These are phyloP conservation scores for Malurus splendens DNA, from an alignment of 2,797 vertebrate species.

Conservation along the genomic window DNA sequence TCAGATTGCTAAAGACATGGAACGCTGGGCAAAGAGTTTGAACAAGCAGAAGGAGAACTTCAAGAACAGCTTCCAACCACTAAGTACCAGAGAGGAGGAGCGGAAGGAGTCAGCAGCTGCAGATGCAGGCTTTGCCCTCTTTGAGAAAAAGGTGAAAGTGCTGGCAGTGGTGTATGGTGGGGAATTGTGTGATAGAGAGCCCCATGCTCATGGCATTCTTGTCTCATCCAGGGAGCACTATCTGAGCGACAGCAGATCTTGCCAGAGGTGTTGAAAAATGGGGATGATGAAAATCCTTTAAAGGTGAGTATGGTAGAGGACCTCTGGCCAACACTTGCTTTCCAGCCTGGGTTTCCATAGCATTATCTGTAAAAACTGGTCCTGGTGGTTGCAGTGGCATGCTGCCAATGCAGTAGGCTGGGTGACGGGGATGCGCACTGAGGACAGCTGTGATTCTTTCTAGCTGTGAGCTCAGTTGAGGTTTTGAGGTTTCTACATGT, in stretches of 20 bases:
- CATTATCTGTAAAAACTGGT: not conserved
- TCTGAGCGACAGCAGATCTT: slow-evolving; percentile 85
- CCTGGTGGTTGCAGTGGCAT: not conserved
- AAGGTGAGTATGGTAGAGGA: slow-evolving; percentile 73
- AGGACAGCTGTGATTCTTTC: not conserved
- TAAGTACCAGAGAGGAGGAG: slow-evolving; percentile 88
- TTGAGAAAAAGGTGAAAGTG: slow-evolving; percentile 92
- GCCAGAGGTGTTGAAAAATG: slow-evolving; percentile 77
- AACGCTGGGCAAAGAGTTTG: slow-evolving; percentile 97
- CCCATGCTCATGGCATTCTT: not conserved
- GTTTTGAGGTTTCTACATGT: not conserved
- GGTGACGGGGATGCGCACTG: not conserved
- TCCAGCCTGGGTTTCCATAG: not conserved
- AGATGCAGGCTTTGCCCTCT: slow-evolving; percentile 92
- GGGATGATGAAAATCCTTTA: slow-evolving; percentile 84
- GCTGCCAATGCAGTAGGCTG: not conserved
- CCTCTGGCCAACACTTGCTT: not conserved
- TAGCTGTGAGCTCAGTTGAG: not conserved
- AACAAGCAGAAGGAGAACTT: slow-evolving; percentile 99
- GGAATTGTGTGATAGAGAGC: not conserved
- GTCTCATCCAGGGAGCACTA: slow-evolving; percentile 69
- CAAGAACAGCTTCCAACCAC: slow-evolving; percentile 91
- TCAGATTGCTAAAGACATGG: slow-evolving; percentile 99
- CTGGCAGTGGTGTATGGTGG: accelerated
- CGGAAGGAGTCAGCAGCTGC: slow-evolving; percentile 92